Evolutionary conservation across 2,888 invertebrate species (phyloP).

Genomic region (Priapulus caudatus): DNA sequence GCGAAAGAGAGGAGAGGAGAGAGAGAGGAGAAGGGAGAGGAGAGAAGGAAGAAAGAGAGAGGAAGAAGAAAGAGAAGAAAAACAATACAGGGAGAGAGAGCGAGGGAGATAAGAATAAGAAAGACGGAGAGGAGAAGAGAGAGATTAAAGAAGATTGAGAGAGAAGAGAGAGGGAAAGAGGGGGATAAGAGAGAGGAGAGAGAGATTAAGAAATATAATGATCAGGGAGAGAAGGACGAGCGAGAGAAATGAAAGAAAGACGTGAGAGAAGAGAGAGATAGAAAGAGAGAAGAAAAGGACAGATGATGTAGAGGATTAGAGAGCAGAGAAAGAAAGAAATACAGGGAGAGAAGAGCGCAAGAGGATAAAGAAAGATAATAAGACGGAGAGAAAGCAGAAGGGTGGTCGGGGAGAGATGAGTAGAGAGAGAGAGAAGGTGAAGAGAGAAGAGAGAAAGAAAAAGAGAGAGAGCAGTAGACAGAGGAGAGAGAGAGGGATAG

Average conservation of each 20-base stretch:
- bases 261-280: neutral
- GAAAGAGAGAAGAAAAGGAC: neutral
- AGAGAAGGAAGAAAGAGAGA: too few relatives aligned
- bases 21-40: too few relatives aligned
- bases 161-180: conserved; percentile 3
- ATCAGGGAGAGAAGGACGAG: neutral
- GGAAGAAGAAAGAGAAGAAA: conserved; percentile 3
- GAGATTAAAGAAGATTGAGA: neutral
- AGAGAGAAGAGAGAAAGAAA: conserved; percentile 3
- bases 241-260: neutral
- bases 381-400: neutral
- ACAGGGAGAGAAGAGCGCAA: neutral
- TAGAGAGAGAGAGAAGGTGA: neutral
- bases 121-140: neutral
- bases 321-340: neutral
- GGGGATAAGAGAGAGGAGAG: neutral
- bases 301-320: neutral
- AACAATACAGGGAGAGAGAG: neutral
- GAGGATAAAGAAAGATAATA: neutral
- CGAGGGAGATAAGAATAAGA: neutral
- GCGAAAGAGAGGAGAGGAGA: too few relatives aligned
- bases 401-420: neutral
- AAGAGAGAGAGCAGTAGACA: neutral
- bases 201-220: neutral
- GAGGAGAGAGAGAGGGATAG: neutral